Evolutionary conservation across 2,888 invertebrate species (phyloP).

Genomic region (Lobophora halterata): DNA sequence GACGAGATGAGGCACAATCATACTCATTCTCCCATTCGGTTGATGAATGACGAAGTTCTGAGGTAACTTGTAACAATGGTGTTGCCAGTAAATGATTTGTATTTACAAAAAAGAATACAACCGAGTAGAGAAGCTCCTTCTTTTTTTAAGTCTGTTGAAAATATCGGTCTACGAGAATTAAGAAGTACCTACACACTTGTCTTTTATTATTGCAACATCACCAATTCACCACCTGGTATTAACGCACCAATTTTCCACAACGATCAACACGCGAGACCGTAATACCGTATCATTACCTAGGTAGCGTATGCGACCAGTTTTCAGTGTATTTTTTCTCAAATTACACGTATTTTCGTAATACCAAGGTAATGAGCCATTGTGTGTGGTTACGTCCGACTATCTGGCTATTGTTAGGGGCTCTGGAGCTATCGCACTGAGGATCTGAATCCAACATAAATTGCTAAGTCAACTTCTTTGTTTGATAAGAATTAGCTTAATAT

Average conservation of each 20-base stretch:
- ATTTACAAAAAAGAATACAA: too few relatives aligned
- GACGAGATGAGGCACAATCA: too few relatives aligned
- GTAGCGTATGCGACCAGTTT: conserved; percentile 17
- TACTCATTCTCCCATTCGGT: too few relatives aligned
- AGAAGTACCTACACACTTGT: too few relatives aligned
- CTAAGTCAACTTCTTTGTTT: conserved; percentile 3
- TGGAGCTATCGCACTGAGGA: conserved; percentile 10
- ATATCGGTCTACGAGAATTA: too few relatives aligned
- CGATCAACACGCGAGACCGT: conserved; percentile 10
- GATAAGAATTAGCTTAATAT: too few relatives aligned
- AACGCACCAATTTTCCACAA: conserved; percentile 13
- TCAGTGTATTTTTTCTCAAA: conserved; percentile 34
- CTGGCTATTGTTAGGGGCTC: conserved; percentile 19
- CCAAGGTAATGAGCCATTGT: conserved; percentile 39
- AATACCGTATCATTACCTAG: conserved; percentile 14
- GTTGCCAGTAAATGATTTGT: too few relatives aligned
- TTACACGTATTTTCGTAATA: conserved; percentile 41
- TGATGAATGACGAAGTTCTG: too few relatives aligned
- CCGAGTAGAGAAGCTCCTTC: too few relatives aligned
- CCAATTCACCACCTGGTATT: background rate
- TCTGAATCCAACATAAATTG: conserved; percentile 10
- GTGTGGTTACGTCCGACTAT: conserved; percentile 30
- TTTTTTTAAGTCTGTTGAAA: too few relatives aligned
- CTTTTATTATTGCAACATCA: too few relatives aligned
- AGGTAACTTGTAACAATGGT: too few relatives aligned